Base-by-base conservation (phyloP, 1,140 invertebrate species). In the Ceratosolen solmsi region DNA sequence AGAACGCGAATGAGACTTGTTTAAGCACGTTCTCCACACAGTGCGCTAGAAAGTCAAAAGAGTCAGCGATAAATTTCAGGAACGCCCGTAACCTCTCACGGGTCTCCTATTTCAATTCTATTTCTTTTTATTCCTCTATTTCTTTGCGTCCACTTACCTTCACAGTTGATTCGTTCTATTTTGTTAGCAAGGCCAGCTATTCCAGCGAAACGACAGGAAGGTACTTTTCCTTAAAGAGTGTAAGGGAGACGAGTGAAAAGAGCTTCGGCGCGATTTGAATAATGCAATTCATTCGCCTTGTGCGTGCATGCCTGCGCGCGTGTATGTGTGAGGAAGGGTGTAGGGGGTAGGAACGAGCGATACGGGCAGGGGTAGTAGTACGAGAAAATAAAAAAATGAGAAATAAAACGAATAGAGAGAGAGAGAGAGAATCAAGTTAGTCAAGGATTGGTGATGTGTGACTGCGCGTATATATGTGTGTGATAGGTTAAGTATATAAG, bases 261-360 rank as follows among this genome's bases (percentile, higher is more conserved):
- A 82, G 73, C 71, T 51, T 30, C 20, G 38, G 30, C 56, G 30
- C 63, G 38, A 73, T 74, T 83, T 86, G 78, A 83, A 84, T 82
- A 85, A 82, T 84, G 80, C 72, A 84, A 83, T 83, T 85, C 77
- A 77, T 85, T 82, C 75, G 54, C 25, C 56, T 83, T 75, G 82
- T 82, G 79, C n/a, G n/a, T n/a, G n/a, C n/a, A n/a, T n/a, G n/a
- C n/a, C n/a, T n/a, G n/a, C n/a, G n/a, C n/a, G n/a, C n/a, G n/a
- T n/a, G n/a, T n/a, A n/a, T n/a, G n/a, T n/a, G n/a, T n/a, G n/a
- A n/a, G n/a, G n/a, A n/a, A n/a, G n/a, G n/a, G n/a, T n/a, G n/a
- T n/a, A n/a, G n/a, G n/a, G n/a, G n/a, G n/a, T n/a, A n/a, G n/a
- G n/a, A 80, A 76, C 63, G 33, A 81, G 68, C 17, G 33, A 68